phyloP scores from a whole-genome alignment of 1,140 invertebrate genomes.

The Magallana angulata region DNA sequence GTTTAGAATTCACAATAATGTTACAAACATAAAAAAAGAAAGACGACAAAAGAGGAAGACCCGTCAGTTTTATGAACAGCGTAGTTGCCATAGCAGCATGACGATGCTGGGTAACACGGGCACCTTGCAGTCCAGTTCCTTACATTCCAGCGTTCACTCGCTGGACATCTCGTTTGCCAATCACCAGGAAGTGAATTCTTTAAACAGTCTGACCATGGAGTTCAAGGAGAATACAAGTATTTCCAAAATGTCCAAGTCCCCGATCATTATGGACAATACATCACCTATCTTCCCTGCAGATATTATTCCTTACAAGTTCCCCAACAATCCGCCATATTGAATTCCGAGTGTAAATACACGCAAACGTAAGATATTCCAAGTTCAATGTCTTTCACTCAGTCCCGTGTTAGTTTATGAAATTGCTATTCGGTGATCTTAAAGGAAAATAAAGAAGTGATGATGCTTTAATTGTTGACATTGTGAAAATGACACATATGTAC shows the following conservation, averaged over 20 bases:
- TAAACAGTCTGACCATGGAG: slow-evolving; percentile 21
- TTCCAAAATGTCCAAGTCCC: not conserved
- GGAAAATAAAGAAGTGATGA: too few relatives aligned
- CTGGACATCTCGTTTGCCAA: slow-evolving; percentile 2
- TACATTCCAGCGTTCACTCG: slow-evolving; percentile 30
- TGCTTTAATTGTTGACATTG: too few relatives aligned
- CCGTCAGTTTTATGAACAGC: slow-evolving; percentile 24
- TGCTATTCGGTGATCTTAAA: too few relatives aligned
- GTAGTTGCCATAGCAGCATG: slow-evolving; percentile 39
- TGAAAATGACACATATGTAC: too few relatives aligned
- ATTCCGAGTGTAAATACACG: too few relatives aligned
- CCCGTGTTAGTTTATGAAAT: too few relatives aligned
- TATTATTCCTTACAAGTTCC: slow-evolving; percentile 12
- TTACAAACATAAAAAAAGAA: not conserved
- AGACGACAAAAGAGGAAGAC: slow-evolving; percentile 10
- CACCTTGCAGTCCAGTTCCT: not conserved
- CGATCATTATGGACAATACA: not conserved
- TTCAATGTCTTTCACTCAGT: too few relatives aligned
- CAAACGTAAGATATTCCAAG: too few relatives aligned
- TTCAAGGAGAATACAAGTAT: slow-evolving; percentile 9
- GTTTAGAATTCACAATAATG: slow-evolving; percentile 23
- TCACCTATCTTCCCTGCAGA: slow-evolving; percentile 11
- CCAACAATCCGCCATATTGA: not conserved
- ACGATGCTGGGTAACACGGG: slow-evolving; percentile 32
- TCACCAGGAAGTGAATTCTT: slow-evolving; percentile 31